A percentile compares a stretch with the other conserved stretches of the same genome.
phyloP scores from a whole-genome alignment of 2,888 invertebrate genomes.

The Pyrochroa serraticornis region DNA sequence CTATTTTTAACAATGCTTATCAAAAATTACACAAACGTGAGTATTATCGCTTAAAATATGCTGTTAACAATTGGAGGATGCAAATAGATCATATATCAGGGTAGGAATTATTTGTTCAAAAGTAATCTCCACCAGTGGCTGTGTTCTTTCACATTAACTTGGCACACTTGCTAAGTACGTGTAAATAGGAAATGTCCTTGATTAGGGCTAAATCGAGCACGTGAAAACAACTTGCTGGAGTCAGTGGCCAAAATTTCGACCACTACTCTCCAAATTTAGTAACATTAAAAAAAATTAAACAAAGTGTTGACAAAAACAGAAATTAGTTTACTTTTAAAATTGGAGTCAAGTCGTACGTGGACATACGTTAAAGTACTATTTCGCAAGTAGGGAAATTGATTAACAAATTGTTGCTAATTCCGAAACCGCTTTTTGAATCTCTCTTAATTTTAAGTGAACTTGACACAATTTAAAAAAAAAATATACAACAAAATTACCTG shows the following conservation, averaged over 20 bases:
- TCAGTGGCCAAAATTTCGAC: not conserved
- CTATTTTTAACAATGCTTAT: conserved; percentile 9
- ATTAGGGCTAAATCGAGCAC: no score
- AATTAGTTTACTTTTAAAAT: conserved; percentile 4
- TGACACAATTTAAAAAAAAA: not conserved
- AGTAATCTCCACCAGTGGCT: conserved; percentile 10
- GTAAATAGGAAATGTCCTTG: no score
- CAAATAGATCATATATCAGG: conserved; percentile 13
- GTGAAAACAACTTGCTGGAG: no score
- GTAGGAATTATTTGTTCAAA: conserved; percentile 12
- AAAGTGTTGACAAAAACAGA: not conserved
- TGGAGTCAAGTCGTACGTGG: conserved; percentile 2
- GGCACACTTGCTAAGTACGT: no score
- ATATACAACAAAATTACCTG: conserved; percentile 37
- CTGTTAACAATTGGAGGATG: conserved; percentile 5
- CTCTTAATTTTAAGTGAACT: not conserved
- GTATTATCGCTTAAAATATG: not conserved
- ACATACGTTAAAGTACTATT: not conserved
- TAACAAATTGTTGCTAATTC: conserved; percentile 30
- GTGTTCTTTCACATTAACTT: no score
- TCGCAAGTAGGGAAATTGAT: conserved; percentile 33
- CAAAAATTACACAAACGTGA: conserved; percentile 14
- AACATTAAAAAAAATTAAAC: not conserved
- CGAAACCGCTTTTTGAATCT: not conserved
- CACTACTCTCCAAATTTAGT: not conserved